A percentile compares a stretch with the other conserved stretches of the same genome.
Conservation (phyloP, 2,113 vertebrate genomes). For the Dipodomys ordii region DNA sequence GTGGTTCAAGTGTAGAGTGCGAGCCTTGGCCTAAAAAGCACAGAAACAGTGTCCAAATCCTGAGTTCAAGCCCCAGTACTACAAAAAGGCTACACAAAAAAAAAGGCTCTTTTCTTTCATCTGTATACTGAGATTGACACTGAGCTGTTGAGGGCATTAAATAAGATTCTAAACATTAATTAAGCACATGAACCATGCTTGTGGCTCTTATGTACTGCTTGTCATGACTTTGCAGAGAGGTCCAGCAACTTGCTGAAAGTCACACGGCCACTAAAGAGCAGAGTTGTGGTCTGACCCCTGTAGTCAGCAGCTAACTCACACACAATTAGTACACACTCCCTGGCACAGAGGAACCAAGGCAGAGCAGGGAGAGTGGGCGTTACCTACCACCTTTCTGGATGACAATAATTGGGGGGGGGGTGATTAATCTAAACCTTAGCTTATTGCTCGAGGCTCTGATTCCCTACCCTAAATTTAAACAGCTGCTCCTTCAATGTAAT, state of each 20-base stretch:
- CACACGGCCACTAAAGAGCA: neutral
- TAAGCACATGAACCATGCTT: neutral
- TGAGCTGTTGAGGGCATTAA: neutral
- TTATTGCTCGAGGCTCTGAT: neutral
- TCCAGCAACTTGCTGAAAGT: neutral
- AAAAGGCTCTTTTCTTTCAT: neutral
- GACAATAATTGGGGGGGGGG: neutral
- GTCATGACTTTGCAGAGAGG: neutral
- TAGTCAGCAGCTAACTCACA: neutral
- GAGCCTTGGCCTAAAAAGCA: no score
- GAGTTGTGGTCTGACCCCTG: neutral
- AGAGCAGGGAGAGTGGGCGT: neutral
- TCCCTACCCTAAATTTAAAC: constrained; percentile 69
- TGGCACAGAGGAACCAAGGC: neutral
- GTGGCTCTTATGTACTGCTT: neutral
- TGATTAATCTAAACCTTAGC: constrained; percentile 56
- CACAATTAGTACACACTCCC: neutral
- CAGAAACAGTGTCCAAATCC: no score
- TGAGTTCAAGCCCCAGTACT: no score
- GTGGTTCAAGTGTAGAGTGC: no score
- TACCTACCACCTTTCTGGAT: neutral
- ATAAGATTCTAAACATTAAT: neutral
- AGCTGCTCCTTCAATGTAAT: constrained; percentile 66
- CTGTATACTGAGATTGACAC: accelerated
- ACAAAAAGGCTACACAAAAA: no score